Base-by-base conservation (phyloP, 2,888 invertebrate genomes). In the Chaetoderma sp. region DNA sequence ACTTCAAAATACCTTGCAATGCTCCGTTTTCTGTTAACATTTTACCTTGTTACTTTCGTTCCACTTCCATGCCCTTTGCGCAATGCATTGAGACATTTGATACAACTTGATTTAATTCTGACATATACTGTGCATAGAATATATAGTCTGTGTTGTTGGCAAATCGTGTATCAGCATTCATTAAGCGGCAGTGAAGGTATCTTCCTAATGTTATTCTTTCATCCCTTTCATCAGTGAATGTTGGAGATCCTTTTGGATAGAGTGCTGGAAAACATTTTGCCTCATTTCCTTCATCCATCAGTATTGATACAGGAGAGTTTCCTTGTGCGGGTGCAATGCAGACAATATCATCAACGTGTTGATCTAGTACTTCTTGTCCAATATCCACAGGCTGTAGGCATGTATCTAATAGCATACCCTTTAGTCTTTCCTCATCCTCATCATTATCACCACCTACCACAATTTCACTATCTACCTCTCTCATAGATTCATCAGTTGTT, bases 251-350 rank as follows among this genome's bases (percentile, higher is more conserved):
- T 21, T n/a, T 18, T 13, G 47, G 47, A 47, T 21, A n/a, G n/a
- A n/a, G n/a, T n/a, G n/a, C n/a, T n/a, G n/a, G n/a, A n/a, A n/a
- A n/a, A n/a, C n/a, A n/a, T 21, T 47, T 47, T 8, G 47, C 47
- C 23, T 47, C 47, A 47, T 47, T 47, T 21, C 54, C 39, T 30
- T 68, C 65, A 25, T 56, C 66, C 32, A 36, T 50, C 23, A 69
- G 63, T 16, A 66, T 56, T 27, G 47, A 66, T n/a, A 21, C 32
- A 39, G 68, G 68, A 30, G 10, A 36, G 2, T 61, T 47, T 4
- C 65, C 61, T 63, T 66, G 58, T 23, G 55, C 69, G 5, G 69
- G 63, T 2, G 69, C 66, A 32, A 66, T 28, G 49, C 56, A 66
- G 21, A 63, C 57, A 10, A 52, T 28, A 8, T 28, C 10, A 63